Evolutionary conservation across 1,140 invertebrate species (phyloP), one percentile per base, ranked within the genome.

Genomic region (Pissodes strobi): DNA sequence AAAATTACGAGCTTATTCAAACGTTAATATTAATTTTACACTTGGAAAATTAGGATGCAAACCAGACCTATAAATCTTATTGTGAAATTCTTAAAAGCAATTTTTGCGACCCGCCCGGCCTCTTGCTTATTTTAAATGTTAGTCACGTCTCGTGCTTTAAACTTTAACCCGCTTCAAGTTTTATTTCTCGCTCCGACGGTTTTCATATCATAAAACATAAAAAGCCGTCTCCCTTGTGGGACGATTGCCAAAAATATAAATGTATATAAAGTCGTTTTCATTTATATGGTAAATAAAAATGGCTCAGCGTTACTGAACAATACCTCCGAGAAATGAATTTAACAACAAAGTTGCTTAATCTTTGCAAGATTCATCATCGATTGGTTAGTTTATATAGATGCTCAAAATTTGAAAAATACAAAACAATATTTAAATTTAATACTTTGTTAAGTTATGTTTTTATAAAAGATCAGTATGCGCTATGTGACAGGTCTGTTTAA

Each of bases 101-200:
- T 48, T 48, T 48, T 55, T 25, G 18, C 34, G 19, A 30, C 30
- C 52, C 52, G 8, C 34, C 30, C 18, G 52, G 13, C 52, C 34
- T 27, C 25, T 55, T 55, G 21, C 52, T 55, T 41, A 27, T 18
- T 58, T 58, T 27, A 46, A 59, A 59, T 59, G 57, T 22, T n/a
- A 49, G 43, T 49, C 57, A 48, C 57, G 57, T 59, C 30, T 17
- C 30, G 43, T 45, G 45, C 21, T 59, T 59, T 59, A 59, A 59
- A 59, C 57, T 59, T 59, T 59, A 59, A 49, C 57, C 57, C 57
- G 57, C 45, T 19, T 59, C 57, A 22, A 59, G 57, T 59, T 59
- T 59, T 59, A 59, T 59, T 59, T 59, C 39, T 59, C 57, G 43
- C 43, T 10, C 17, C 57, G 43, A 57, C 55, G 55, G 45, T 57